Conservation (phyloP, 2,888 invertebrate species). For the Epistrophe eligans region DNA sequence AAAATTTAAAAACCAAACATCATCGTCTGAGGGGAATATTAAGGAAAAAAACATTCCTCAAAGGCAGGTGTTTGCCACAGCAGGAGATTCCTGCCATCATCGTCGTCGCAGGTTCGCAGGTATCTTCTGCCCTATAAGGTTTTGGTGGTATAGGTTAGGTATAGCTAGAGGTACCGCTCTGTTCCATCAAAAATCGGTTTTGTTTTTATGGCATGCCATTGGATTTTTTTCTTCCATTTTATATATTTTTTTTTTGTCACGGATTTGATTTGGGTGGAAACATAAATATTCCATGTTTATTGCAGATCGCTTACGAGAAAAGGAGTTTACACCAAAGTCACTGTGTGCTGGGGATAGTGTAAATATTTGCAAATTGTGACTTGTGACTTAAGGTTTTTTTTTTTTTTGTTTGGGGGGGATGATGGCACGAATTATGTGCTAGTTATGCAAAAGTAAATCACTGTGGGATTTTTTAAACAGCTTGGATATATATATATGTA, state of each 20-base stretch:
- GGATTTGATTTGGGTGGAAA: slow-evolving; percentile 42
- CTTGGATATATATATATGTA: background rate
- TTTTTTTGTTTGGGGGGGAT: background rate
- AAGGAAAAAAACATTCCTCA: slow-evolving; percentile 60
- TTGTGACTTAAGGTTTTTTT: slow-evolving; percentile 18
- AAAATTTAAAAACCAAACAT: slow-evolving; percentile 44
- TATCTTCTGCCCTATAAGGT: background rate
- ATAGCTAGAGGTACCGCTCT: background rate
- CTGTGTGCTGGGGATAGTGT: slow-evolving; percentile 35
- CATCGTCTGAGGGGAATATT: slow-evolving; percentile 39
- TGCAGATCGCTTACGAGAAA: slow-evolving; percentile 45
- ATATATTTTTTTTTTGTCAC: background rate
- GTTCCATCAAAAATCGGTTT: background rate
- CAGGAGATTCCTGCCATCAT: slow-evolving; percentile 50
- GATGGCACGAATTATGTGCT: background rate
- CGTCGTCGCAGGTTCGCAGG: background rate
- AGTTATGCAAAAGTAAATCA: slow-evolving; percentile 14
- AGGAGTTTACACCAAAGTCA: slow-evolving; percentile 7
- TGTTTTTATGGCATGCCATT: slow-evolving; percentile 46
- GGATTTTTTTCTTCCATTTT: slow-evolving; percentile 3
- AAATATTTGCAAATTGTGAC: slow-evolving; percentile 64
- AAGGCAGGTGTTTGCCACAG: slow-evolving; percentile 70
- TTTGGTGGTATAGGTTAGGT: slow-evolving; percentile 31
- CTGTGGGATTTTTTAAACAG: slow-evolving; percentile 6
- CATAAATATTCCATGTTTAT: slow-evolving; percentile 70